Conservation (phyloP, 2,797 vertebrate species). For the Nasua narica region DNA sequence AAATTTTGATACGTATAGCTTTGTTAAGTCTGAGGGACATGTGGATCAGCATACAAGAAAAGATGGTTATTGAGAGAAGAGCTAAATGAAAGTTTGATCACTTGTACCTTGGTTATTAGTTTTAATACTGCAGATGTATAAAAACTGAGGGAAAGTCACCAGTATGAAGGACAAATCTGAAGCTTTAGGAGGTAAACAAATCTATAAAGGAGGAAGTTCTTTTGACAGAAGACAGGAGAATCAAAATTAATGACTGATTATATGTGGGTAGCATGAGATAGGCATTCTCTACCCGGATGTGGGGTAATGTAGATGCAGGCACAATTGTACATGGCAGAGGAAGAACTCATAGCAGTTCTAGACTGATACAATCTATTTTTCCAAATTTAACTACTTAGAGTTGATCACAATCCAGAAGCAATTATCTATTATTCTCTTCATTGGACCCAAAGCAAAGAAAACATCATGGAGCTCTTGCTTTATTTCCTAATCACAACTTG, state of each 20-base stretch:
- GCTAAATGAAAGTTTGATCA: background rate
- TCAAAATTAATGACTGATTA: background rate
- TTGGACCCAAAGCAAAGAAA: background rate
- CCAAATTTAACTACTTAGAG: background rate
- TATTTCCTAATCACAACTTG: background rate
- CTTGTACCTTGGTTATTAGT: background rate
- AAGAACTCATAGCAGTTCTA: background rate
- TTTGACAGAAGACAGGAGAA: background rate
- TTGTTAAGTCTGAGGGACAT: background rate
- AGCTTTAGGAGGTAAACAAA: background rate
- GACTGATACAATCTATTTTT: background rate
- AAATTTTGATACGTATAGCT: background rate
- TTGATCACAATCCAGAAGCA: background rate
- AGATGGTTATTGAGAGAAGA: background rate
- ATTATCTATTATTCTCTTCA: background rate
- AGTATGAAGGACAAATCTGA: background rate
- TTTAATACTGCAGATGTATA: background rate
- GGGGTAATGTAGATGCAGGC: background rate
- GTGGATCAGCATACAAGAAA: background rate
- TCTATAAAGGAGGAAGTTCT: background rate
- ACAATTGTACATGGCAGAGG: background rate
- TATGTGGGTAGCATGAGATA: background rate
- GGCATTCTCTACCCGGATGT: fast-evolving
- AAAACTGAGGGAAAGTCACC: background rate
- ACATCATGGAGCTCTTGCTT: background rate